A percentile compares a stretch with the other conserved stretches of the same genome.
Conservation (phyloP, 1,140 invertebrate species). For the Oryzaephilus surinamensis region DNA sequence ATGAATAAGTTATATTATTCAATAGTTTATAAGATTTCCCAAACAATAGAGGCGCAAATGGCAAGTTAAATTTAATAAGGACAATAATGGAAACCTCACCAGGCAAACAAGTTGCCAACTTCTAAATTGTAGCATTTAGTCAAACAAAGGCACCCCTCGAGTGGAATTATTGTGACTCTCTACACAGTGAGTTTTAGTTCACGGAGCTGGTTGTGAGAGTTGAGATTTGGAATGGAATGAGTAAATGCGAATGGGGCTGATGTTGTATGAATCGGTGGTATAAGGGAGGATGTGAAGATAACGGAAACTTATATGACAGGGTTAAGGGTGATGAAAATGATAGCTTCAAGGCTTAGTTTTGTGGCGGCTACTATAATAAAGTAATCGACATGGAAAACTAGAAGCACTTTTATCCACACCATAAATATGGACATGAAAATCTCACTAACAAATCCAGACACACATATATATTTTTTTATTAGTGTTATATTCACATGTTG, state of each 20-base stretch:
- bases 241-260: not conserved
- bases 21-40: conserved; percentile 30
- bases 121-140: conserved; percentile 37
- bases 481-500: too few species aligned
- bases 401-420: conserved; percentile 12
- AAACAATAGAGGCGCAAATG: conserved; percentile 31
- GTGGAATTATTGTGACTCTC: too few species aligned
- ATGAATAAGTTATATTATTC: conserved; percentile 24
- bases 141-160: conserved; percentile 33
- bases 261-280: not conserved
- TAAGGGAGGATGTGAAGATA: conserved; percentile 21
- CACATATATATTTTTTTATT: too few species aligned
- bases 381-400: conserved; percentile 30
- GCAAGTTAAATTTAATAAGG: conserved; percentile 33
- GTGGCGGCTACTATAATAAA: conserved; percentile 30
- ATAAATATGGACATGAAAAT: too few species aligned
- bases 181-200: conserved; percentile 23
- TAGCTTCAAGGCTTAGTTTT: conserved; percentile 33
- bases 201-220: not conserved
- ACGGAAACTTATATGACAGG: conserved; percentile 39
- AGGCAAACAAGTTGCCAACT: conserved; percentile 35
- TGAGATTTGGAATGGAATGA: not conserved
- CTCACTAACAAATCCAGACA: too few species aligned
- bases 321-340: conserved; percentile 39
- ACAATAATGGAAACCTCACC: conserved; percentile 34